A percentile compares a stretch with the other conserved stretches of the same genome.
Evolutionary conservation across 2,113 vertebrate species (phyloP).

Genomic region (Perca flavescens): DNA sequence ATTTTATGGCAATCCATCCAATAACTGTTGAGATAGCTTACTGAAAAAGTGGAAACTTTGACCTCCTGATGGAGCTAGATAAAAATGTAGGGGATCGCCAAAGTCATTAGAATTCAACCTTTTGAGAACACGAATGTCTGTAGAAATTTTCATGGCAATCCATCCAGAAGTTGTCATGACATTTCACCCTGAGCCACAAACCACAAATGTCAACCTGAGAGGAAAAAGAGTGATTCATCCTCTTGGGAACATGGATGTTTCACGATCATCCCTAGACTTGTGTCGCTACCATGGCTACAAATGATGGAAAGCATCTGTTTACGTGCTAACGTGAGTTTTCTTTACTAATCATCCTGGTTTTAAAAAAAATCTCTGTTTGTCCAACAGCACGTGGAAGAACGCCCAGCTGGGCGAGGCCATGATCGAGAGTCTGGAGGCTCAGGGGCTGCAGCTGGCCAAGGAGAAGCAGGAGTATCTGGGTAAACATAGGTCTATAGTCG

Average conservation of each 20-base stretch:
- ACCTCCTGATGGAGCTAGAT: too few species aligned
- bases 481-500: constrained; percentile 62
- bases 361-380: constrained; percentile 12
- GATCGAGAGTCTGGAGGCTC: constrained; percentile 97
- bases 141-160: too few species aligned
- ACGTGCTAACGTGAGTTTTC: neutral
- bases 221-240: neutral
- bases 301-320: neutral
- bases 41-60: too few species aligned
- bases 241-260: neutral
- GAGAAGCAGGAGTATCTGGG: constrained; percentile 98
- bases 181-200: too few species aligned
- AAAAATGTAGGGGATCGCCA: too few species aligned
- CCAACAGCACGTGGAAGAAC: constrained; percentile 94
- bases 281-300: too few species aligned
- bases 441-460: constrained; percentile 97
- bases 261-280: neutral
- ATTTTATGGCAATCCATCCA: too few species aligned
- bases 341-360: neutral
- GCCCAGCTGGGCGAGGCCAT: constrained; percentile 97
- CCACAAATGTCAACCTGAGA: neutral
- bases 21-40: too few species aligned
- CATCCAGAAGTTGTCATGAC: too few species aligned
- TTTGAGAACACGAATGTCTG: too few species aligned
- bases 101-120: too few species aligned